Percentiles rank a stretch among this genome's conserved stretches.
Conservation (phyloP, 2,797 vertebrate genomes). For the Echeneis naucrates region DNA sequence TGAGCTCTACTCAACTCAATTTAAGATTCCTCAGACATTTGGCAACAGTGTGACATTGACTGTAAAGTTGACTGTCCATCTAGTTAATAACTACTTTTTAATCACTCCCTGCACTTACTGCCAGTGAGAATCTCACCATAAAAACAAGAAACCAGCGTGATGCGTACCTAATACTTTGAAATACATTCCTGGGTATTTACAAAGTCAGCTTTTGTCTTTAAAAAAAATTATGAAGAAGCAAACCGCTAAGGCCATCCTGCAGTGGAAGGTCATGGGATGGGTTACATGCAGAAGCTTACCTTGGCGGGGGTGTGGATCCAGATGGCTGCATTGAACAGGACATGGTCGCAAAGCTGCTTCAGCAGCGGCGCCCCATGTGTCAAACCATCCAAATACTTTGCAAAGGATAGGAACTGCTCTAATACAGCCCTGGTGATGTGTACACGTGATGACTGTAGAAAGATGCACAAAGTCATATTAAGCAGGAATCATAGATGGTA, state of each 20-base stretch:
- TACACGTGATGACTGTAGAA: constrained; percentile 90
- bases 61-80: background rate
- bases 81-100: background rate
- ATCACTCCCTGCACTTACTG: constrained; percentile 15
- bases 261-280: background rate
- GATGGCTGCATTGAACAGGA: constrained; percentile 88
- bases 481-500: constrained; percentile 12
- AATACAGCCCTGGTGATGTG: constrained; percentile 96
- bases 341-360: constrained; percentile 91
- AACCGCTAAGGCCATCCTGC: background rate
- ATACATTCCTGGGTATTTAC: background rate
- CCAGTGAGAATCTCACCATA: background rate
- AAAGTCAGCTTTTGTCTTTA: background rate
- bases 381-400: constrained; percentile 97
- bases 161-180: constrained; percentile 1
- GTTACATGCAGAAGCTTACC: constrained; percentile 70
- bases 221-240: background rate
- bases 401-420: constrained; percentile 97
- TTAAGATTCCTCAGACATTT: background rate
- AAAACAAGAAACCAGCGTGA: background rate
- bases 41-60: constrained; percentile 2
- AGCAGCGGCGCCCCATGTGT: constrained; percentile 95
- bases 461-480: constrained; percentile 27
- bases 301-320: constrained; percentile 90
- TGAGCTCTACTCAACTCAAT: background rate